Evolutionary conservation across 2,888 invertebrate genomes (phyloP).

Genomic region (Drosophila gaucha): DNA sequence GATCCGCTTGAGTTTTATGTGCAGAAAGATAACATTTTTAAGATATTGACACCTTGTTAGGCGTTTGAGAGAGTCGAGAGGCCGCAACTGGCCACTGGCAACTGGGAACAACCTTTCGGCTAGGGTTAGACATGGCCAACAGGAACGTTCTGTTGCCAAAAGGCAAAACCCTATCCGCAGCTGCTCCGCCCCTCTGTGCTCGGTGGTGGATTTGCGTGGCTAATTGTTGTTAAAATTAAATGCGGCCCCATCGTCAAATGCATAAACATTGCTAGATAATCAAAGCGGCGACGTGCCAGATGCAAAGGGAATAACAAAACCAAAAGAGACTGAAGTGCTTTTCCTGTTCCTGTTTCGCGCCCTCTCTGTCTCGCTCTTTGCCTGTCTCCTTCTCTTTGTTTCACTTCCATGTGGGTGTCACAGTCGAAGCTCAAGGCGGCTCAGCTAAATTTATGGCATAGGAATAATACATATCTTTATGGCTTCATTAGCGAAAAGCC

Average conservation of each 20-base stretch:
- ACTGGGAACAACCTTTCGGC: conserved; percentile 37
- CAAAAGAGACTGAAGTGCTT: conserved; percentile 10
- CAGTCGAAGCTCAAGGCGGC: conserved; percentile 46
- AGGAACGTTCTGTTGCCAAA: conserved; percentile 23
- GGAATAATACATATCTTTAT: conserved; percentile 82
- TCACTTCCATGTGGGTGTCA: conserved; percentile 65
- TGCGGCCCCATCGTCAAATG: conserved; percentile 66
- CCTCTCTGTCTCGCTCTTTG: not conserved
- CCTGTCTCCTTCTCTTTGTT: conserved; percentile 3
- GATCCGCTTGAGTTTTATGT: conserved; percentile 82
- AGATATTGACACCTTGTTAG: conserved; percentile 84
- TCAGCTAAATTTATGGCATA: conserved; percentile 71
- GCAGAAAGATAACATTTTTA: conserved; percentile 81
- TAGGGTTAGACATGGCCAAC: conserved; percentile 40
- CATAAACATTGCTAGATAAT: conserved; percentile 63
- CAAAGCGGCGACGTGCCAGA: conserved; percentile 45
- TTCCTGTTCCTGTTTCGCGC: conserved; percentile 16
- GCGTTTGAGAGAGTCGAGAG: conserved; percentile 66
- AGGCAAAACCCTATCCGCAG: conserved; percentile 5
- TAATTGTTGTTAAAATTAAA: conserved; percentile 78
- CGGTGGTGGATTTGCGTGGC: conserved; percentile 66
- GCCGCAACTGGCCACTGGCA: conserved; percentile 37
- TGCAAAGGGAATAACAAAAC: conserved; percentile 32
- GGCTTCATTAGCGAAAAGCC: conserved; percentile 83
- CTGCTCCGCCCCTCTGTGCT: conserved; percentile 16